phyloP scores from a whole-genome alignment of 2,113 vertebrate genomes.

The Fulica atra region DNA sequence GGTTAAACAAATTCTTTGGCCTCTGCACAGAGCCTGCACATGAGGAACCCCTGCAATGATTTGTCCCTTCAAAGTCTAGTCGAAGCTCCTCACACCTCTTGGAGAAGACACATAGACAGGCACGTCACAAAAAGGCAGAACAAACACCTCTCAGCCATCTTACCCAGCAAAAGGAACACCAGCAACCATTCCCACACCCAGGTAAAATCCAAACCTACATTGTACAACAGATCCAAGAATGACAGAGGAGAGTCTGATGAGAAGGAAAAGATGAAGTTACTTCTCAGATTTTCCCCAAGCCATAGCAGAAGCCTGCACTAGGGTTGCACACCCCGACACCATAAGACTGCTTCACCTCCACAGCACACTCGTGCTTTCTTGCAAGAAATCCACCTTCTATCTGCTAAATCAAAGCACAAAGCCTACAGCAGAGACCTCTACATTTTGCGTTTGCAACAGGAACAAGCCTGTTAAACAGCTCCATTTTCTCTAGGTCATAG shows the following conservation, averaged over 20 bases:
- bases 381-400: background rate
- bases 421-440: background rate
- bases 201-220: background rate
- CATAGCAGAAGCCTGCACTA: background rate
- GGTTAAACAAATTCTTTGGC: background rate
- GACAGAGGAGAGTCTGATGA: background rate
- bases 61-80: background rate
- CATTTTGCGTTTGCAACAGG: background rate
- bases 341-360: accelerated
- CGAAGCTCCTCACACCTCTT: background rate
- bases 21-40: background rate
- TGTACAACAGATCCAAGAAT: background rate
- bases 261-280: background rate
- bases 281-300: background rate
- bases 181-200: background rate
- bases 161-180: background rate
- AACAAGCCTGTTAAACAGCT: background rate
- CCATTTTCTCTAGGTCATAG: background rate
- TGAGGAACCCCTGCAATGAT: background rate
- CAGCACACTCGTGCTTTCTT: background rate
- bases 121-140: background rate
- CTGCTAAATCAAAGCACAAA: background rate
- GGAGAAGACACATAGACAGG: background rate
- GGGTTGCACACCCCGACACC: background rate
- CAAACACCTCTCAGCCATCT: background rate